A percentile compares a stretch with the other conserved stretches of the same genome.
Evolutionary conservation across 2,113 vertebrate genomes (phyloP).

Genomic region (Apteryx mantelli): DNA sequence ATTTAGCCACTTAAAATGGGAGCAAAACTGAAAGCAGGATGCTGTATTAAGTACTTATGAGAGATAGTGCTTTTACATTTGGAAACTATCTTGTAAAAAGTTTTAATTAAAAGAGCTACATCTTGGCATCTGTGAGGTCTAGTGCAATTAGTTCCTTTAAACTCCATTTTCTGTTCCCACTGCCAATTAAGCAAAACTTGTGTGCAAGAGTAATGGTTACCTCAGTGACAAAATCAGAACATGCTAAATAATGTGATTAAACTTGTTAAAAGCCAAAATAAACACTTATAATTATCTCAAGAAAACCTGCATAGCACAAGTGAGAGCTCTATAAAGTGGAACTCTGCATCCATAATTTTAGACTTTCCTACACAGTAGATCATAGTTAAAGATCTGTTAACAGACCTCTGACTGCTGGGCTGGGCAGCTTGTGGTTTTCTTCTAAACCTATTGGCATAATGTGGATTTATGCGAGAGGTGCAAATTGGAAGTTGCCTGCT

Average conservation of each 20-base stretch:
- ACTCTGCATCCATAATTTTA: slow-evolving; percentile 72
- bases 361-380: slow-evolving; percentile 75
- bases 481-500: slow-evolving; percentile 80
- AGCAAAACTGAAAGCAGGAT: background rate
- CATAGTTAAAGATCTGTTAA: slow-evolving; percentile 85
- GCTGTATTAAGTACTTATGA: background rate
- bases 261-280: slow-evolving; percentile 86
- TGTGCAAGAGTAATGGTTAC: slow-evolving; percentile 57
- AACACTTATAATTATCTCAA: slow-evolving; percentile 85
- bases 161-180: background rate
- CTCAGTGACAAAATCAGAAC: slow-evolving; percentile 74
- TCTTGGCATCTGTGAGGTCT: slow-evolving; percentile 36
- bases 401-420: slow-evolving; percentile 79
- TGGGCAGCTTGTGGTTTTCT: slow-evolving; percentile 77
- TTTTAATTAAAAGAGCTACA: slow-evolving; percentile 31
- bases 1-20: slow-evolving; percentile 9
- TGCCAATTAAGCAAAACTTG: slow-evolving; percentile 43
- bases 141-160: slow-evolving; percentile 42
- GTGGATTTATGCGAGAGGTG: slow-evolving; percentile 84
- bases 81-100: slow-evolving; percentile 26
- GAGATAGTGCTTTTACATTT: slow-evolving; percentile 41
- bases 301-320: slow-evolving; percentile 64
- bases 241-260: slow-evolving; percentile 84
- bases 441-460: slow-evolving; percentile 78
- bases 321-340: slow-evolving; percentile 73